These are phyloP conservation scores for Phalanger gymnotis DNA, from an alignment of 2,797 vertebrate species.

Conservation along the genomic window DNA sequence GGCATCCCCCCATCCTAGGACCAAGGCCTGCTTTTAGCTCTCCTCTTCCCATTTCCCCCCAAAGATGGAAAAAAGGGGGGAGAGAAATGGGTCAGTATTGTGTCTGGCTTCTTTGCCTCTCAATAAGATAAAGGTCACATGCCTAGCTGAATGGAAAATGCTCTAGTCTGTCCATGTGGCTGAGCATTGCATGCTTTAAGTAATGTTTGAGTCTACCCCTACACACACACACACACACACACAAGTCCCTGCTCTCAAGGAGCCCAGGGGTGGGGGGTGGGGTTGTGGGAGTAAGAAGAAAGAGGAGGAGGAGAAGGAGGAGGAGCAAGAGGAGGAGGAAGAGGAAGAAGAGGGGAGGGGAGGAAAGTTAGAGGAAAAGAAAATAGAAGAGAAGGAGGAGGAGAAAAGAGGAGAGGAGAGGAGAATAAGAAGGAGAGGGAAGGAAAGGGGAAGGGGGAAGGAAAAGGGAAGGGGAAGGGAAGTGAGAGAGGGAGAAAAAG, in stretches of 20 bases:
- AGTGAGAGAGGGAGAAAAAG: slow-evolving; percentile 78
- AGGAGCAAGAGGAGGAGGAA: no score
- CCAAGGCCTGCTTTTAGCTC: neutral
- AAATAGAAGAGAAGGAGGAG: no score
- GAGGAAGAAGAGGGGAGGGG: no score
- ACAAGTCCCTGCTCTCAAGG: no score
- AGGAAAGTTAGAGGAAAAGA: no score
- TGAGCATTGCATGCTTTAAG: neutral
- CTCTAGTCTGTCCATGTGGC: neutral
- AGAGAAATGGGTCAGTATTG: neutral
- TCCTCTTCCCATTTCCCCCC: neutral
- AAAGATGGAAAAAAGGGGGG: neutral
- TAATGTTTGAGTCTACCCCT: neutral
- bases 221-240: neutral
- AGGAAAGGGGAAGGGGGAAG: neutral
- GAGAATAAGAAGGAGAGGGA: neutral
- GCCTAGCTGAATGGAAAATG: neutral
- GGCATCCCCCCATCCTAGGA: neutral
- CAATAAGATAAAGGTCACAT: neutral
- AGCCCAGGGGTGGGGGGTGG: no score
- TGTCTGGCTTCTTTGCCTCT: neutral
- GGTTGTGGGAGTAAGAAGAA: accelerated
- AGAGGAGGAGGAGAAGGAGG: neutral
- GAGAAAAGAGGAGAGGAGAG: neutral
- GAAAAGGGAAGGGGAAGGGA: neutral